A percentile compares a stretch with the other conserved stretches of the same genome.
Conservation (phyloP, 1,140 invertebrate species). For the Eupeodes corollae region DNA sequence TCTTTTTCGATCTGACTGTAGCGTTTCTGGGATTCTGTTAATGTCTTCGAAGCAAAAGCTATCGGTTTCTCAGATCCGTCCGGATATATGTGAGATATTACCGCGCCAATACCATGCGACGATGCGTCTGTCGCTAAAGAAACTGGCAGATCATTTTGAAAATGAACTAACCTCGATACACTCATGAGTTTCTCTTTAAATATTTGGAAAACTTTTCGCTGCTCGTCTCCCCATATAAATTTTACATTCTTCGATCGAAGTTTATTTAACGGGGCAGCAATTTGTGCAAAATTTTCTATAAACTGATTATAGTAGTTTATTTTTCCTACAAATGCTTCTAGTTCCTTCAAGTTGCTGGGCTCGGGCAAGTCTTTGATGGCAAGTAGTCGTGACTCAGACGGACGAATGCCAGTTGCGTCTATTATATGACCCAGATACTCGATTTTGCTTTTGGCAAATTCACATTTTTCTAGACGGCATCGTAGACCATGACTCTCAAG, state of each 20-base stretch:
- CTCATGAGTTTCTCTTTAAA: constrained; percentile 4
- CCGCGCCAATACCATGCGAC: too few relatives aligned
- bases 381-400: constrained; percentile 5
- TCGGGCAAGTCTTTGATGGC: constrained; percentile 19
- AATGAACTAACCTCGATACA: constrained; percentile 6
- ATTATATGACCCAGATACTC: constrained; percentile 22
- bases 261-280: constrained; percentile 9
- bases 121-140: too few relatives aligned
- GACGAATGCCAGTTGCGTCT: constrained; percentile 12
- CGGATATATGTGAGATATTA: too few relatives aligned
- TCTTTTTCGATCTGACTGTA: constrained; percentile 43
- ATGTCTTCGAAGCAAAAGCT: constrained; percentile 26
- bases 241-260: constrained; percentile 11
- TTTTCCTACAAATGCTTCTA: constrained; percentile 29
- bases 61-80: constrained; percentile 26
- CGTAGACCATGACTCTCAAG: constrained; percentile 3
- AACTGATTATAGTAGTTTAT: constrained; percentile 36
- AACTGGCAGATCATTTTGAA: constrained; percentile 2
- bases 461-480: constrained; percentile 10
- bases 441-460: constrained; percentile 11
- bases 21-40: constrained; percentile 25
- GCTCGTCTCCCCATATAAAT: constrained; percentile 12
- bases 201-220: constrained; percentile 13
- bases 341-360: constrained; percentile 22
- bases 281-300: constrained; percentile 6